Base-by-base conservation (phyloP, 2,888 invertebrate genomes). In the Eristalinus sepulchralis region DNA sequence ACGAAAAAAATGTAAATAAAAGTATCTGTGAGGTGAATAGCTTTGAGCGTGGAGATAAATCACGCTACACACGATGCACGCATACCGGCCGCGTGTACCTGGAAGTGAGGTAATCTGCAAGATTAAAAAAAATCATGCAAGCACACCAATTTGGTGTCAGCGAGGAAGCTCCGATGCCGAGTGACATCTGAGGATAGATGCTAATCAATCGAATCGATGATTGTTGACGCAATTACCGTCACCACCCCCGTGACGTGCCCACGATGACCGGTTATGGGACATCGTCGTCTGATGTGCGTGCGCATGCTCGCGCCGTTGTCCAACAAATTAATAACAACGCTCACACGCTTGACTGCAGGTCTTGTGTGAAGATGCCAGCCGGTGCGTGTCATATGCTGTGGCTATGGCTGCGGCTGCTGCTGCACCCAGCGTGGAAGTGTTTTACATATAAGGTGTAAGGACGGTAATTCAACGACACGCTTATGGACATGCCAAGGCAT, bases 291-390 rank as follows among this genome's bases (percentile, higher is more conserved):
- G 39, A 76, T 76, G 71, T 77, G 84, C 76, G 60, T 81, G 75
- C 53, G 62, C 84, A 85, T 85, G 84, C 77, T 81, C 67, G 72
- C 72, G 68, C 47, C 27, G 62, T 53, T 81, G 84, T 81, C 81
- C 67, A 66, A 85, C 81, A 85, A 81, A 85, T 85, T 85, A 85
- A 85, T 85, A 81, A 47, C 47, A 47, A 47, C 47, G 47, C 47
- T 47, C 47, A 47, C 47, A 47, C 63, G 84, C 76, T 34, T 36
- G 72, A n/a, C 53, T 72, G 71, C 39, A 47, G 59, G 47, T 63
- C 71, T 70, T 17, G 62, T 71, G 68, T 68, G 39, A 20, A 63
- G 68, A 68, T 85, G 63, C 72, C 47, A 47, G 84, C 76, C 71
- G 63, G 68, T 85, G 76, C 84, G 81, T 84, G 76, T 62, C 71